Conservation (phyloP, 1,140 invertebrate genomes). For the Halesus radiatus region DNA sequence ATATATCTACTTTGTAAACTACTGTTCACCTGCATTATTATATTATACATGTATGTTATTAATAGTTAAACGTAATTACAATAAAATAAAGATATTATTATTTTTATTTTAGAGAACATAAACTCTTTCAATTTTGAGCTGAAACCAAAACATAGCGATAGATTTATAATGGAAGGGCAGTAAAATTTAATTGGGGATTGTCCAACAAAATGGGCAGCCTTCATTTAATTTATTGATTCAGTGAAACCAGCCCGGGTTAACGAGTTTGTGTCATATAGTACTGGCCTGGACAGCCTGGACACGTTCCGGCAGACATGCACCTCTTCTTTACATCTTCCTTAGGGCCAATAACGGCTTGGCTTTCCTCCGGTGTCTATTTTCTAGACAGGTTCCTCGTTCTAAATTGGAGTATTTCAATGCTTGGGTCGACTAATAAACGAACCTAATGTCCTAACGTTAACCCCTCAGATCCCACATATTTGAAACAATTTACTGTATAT, state of each 20-base stretch:
- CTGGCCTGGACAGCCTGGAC: neutral
- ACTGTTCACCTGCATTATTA: too few species aligned
- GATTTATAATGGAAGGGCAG: slow-evolving; percentile 3
- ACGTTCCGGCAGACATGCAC: neutral
- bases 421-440: too few species aligned
- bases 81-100: too few species aligned
- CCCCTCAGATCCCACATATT: too few species aligned
- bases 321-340: neutral
- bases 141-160: neutral
- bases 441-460: too few species aligned
- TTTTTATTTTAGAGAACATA: too few species aligned
- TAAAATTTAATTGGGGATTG: slow-evolving; percentile 54
- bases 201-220: slow-evolving; percentile 53
- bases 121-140: neutral
- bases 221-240: slow-evolving; percentile 56
- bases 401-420: too few species aligned
- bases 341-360: neutral
- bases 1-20: too few species aligned
- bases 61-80: too few species aligned
- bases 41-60: too few species aligned
- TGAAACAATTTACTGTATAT: too few species aligned
- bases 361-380: neutral
- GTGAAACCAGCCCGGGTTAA: slow-evolving; percentile 51
- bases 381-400: too few species aligned
- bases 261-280: slow-evolving; percentile 46